Conservation (phyloP, 2,888 invertebrate genomes). For the Atrina japonica region DNA sequence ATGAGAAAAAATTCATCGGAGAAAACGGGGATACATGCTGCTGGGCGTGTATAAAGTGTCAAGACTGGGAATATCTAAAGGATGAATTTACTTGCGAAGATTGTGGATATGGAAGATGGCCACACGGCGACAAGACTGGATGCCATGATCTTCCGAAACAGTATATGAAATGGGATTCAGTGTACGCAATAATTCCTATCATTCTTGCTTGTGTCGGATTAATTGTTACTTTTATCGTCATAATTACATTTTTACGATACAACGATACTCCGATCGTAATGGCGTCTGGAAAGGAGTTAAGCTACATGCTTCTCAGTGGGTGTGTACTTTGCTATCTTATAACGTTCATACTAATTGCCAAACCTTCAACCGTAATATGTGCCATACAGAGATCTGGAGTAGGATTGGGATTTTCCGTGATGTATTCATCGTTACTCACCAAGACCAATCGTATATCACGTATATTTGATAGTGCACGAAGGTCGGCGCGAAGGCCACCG, state of each 20-base stretch:
- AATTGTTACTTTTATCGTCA: slow-evolving; percentile 84
- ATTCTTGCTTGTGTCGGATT: slow-evolving; percentile 85
- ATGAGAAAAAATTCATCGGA: slow-evolving; percentile 80
- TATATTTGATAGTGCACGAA: slow-evolving; percentile 85
- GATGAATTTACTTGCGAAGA: slow-evolving; percentile 78
- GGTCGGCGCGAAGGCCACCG: slow-evolving; percentile 85
- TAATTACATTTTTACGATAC: slow-evolving; percentile 85
- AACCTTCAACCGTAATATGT: slow-evolving; percentile 84
- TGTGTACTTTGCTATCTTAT: slow-evolving; percentile 85
- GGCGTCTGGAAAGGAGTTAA: slow-evolving; percentile 85
- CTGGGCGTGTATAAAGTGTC: slow-evolving; percentile 80
- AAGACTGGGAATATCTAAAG: slow-evolving; percentile 74
- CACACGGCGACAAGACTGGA: slow-evolving; percentile 69
- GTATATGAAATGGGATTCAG: slow-evolving; percentile 77
- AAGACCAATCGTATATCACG: slow-evolving; percentile 86
- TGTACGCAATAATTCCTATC: slow-evolving; percentile 85
- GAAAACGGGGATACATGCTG: slow-evolving; percentile 81
- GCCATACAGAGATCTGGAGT: slow-evolving; percentile 78
- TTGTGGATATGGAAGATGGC: slow-evolving; percentile 78
- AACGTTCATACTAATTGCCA: slow-evolving; percentile 85
- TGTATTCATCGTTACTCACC: slow-evolving; percentile 86
- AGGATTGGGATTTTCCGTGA: slow-evolving; percentile 81
- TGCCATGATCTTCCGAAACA: slow-evolving; percentile 73
- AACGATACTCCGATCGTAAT: slow-evolving; percentile 86
- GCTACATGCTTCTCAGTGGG: slow-evolving; percentile 85